These are phyloP conservation scores for Coryphaenoides rupestris DNA, from an alignment of 2,113 vertebrate genomes.

Conservation along the genomic window DNA sequence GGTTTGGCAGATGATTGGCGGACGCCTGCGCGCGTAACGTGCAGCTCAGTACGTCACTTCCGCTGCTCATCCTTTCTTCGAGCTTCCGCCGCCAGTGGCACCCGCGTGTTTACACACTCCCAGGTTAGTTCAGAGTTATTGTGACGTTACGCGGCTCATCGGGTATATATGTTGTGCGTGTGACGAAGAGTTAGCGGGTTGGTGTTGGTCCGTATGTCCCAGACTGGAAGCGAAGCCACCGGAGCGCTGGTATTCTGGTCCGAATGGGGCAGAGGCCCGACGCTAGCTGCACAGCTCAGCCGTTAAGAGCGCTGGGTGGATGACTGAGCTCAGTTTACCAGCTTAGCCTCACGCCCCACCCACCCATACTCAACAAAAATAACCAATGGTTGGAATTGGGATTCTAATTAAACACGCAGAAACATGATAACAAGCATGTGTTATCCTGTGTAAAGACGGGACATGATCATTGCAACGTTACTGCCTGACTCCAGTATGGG, in stretches of 20 bases:
- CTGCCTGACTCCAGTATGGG: too few species aligned
- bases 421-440: too few species aligned
- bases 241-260: neutral
- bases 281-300: constrained; percentile 33
- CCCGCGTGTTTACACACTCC: constrained; percentile 64
- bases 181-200: accelerated
- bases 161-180: accelerated
- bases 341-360: neutral
- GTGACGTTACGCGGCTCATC: neutral
- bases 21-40: neutral
- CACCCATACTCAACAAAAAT: too few species aligned
- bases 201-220: neutral
- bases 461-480: too few species aligned
- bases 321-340: neutral
- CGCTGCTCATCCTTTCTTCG: constrained; percentile 39
- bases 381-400: too few species aligned
- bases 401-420: neutral
- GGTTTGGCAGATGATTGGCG: neutral
- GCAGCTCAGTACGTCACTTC: constrained; percentile 40
- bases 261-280: constrained; percentile 20
- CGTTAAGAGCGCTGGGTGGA: constrained; percentile 5
- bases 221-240: neutral
- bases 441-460: neutral
- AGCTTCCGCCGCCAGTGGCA: constrained; percentile 30
- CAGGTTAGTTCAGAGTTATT: constrained; percentile 47